Evolutionary conservation across 2,113 vertebrate species (phyloP).

Genomic region (Cynoglossus semilaevis): DNA sequence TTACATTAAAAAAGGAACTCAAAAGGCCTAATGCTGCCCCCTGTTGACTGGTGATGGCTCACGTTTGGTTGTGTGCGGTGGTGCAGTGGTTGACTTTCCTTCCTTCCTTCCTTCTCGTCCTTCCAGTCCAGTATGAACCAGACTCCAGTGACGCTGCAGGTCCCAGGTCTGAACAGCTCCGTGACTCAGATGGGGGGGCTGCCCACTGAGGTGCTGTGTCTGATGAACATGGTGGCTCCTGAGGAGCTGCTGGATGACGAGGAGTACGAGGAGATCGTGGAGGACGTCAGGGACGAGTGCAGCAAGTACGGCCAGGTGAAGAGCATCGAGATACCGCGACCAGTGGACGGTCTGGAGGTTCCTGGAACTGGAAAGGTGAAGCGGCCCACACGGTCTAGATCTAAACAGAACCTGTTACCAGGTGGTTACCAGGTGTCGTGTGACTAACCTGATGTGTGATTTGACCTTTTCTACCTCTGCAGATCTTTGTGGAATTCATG

Average conservation of each 20-base stretch:
- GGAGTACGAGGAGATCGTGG: slow-evolving; percentile 91
- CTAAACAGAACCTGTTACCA: not conserved
- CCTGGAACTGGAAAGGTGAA: slow-evolving; percentile 92
- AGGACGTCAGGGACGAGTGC: slow-evolving; percentile 89
- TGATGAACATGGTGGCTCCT: slow-evolving; percentile 95
- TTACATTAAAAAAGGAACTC: no score
- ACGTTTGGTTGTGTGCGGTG: no score
- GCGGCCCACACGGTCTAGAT: no score
- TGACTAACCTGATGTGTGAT: not conserved
- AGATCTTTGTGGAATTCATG: slow-evolving; percentile 95
- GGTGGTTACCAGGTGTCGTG: not conserved
- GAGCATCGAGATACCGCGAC: slow-evolving; percentile 92
- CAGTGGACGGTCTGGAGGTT: slow-evolving; percentile 90
- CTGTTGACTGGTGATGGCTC: no score
- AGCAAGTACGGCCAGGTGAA: slow-evolving; percentile 92
- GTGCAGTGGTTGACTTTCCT: not conserved
- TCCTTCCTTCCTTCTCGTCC: not conserved
- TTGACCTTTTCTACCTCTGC: not conserved
- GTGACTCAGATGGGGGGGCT: slow-evolving; percentile 88
- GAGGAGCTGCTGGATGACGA: slow-evolving; percentile 91
- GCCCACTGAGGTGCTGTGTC: slow-evolving; percentile 89
- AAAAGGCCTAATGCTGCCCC: no score
- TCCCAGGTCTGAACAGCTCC: slow-evolving; percentile 89
- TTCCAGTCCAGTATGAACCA: slow-evolving; percentile 89
- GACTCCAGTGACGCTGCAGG: slow-evolving; percentile 92